These are phyloP conservation scores for Corythornis madagascariensis DNA, from an alignment of 2,113 vertebrate genomes.

Conservation along the genomic window DNA sequence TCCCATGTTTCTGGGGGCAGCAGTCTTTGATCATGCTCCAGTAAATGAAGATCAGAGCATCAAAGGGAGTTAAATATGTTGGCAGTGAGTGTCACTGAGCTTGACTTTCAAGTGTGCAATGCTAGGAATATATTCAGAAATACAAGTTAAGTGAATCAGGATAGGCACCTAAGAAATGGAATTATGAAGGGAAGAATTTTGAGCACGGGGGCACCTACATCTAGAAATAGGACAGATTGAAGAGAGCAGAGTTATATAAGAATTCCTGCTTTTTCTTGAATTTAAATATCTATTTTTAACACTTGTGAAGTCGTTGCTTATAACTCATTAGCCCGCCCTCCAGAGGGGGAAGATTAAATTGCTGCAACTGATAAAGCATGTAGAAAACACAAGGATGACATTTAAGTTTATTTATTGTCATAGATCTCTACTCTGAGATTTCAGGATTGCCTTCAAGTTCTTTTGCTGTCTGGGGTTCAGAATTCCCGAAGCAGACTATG, in stretches of 20 bases:
- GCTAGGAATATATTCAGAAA: conserved; percentile 21
- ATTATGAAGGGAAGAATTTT: not conserved
- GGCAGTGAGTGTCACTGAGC: conserved; percentile 24
- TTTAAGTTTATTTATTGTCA: not conserved
- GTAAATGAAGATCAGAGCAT: conserved; percentile 57
- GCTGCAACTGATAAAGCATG: not conserved
- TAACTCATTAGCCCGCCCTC: not conserved
- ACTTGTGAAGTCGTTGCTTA: not conserved
- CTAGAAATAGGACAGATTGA: not conserved
- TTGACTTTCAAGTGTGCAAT: conserved; percentile 37
- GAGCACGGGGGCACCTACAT: not conserved
- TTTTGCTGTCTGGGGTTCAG: not conserved
- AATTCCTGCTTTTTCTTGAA: not conserved
- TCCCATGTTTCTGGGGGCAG: not conserved
- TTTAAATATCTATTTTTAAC: not conserved
- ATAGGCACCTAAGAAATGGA: not conserved
- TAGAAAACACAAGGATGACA: not conserved
- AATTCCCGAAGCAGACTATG: not conserved
- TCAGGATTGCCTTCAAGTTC: not conserved
- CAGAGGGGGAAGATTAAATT: not conserved
- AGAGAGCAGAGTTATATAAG: not conserved
- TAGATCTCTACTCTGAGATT: not conserved
- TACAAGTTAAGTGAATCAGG: conserved; percentile 3
- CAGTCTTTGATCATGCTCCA: conserved; percentile 49
- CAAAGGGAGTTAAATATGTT: conserved; percentile 58